phyloP scores from a whole-genome alignment of 2,113 vertebrate species.

The Gobiocypris rarus region DNA sequence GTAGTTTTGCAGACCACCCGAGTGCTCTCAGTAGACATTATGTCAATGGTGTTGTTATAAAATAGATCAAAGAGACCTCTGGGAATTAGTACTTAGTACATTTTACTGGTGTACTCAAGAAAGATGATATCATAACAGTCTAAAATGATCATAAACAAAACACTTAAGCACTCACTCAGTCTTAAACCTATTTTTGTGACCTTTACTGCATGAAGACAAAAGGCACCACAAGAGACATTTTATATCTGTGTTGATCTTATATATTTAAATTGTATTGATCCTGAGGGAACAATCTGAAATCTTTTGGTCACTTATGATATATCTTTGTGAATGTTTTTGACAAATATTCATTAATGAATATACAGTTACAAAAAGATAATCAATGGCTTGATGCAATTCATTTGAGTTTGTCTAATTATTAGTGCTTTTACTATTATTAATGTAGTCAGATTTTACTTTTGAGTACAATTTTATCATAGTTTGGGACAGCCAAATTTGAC shows the following conservation, averaged over 20 bases:
- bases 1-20: slow-evolving; percentile 19
- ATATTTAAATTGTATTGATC: neutral
- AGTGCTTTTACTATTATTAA: too few relatives aligned
- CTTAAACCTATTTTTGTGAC: neutral
- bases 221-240: neutral
- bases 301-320: neutral
- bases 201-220: neutral
- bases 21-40: slow-evolving; percentile 12
- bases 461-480: neutral
- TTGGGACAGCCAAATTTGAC: neutral
- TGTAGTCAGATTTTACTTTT: too few relatives aligned
- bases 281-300: neutral
- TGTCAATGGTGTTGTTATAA: slow-evolving; percentile 21
- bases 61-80: neutral
- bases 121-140: slow-evolving; percentile 18
- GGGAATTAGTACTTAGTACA: slow-evolving; percentile 1
- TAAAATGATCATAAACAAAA: slow-evolving; percentile 5
- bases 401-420: too few relatives aligned
- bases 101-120: slow-evolving; percentile 14
- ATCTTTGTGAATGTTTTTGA: neutral
- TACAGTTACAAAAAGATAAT: neutral
- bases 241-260: neutral
- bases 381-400: too few relatives aligned
- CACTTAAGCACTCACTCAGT: neutral
- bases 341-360: neutral